Base-by-base conservation (phyloP, 92 coral and sea anemone species). In the Epizoanthus scotinus region DNA sequence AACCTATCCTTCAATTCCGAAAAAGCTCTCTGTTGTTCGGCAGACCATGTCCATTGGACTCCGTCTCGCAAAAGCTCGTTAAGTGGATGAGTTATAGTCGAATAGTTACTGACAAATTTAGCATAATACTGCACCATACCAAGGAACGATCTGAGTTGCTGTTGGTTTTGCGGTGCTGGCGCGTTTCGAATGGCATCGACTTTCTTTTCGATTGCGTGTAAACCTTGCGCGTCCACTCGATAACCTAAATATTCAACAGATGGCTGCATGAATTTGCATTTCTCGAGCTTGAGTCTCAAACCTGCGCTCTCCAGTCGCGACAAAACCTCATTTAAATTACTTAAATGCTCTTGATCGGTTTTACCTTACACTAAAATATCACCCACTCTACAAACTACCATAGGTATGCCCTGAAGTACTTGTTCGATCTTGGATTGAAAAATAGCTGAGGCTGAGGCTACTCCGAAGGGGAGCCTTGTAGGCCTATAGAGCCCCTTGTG, bases 341-440 rank as follows among this genome's bases (percentile, higher is more conserved):
- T 2, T 18, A 84, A 25, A 36, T 79, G 81, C 3, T 85, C 85
- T 13, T 21, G 21, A 42, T 85, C 73, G 24, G 17, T 68, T n/a
- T 67, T 85, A 0, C 85, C 83, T 2, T 73, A 82, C 2, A 86
- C 68, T 14, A 86, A 53, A 59, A 86, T 86, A 40, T 82, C 86
- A 44, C 82, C 90, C 14, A 82, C 90, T 7, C 86, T n/a, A 67
- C 90, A 86, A 12, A 86, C 82, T 20, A 73, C 86, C 90, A 86
- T 86, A 6, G 90, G 78, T 8, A 86, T 86, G 31, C 90, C 86
- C 54, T 82, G 89, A n/a, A 86, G 55, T 14, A 86, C 85, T 53
- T 81, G 89, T 72, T 86, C 86, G 2, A 86, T 80, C 64, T 86
- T 86, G 9, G 89, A 86, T 25, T 86, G 89, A 50, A 86, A 79